Evolutionary conservation across 1,140 invertebrate genomes (phyloP).

Genomic region (Phenacoccus solenopsis): DNA sequence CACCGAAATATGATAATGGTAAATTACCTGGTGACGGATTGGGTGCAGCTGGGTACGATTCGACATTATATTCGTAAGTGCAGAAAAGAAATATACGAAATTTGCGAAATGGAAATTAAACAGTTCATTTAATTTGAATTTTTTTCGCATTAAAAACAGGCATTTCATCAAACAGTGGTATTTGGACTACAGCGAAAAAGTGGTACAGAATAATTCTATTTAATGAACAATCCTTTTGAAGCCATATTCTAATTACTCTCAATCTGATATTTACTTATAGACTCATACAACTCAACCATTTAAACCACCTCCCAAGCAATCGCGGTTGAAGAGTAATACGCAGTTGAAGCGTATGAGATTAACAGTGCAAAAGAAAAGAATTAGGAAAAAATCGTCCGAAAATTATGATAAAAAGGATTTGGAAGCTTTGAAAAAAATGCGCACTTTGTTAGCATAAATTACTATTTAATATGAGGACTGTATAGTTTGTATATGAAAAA

Average conservation of each 20-base stretch:
- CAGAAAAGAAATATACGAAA: not conserved
- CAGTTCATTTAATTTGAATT: slow-evolving; percentile 7
- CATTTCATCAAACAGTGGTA: slow-evolving; percentile 59
- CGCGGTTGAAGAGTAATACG: not conserved
- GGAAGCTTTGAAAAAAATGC: slow-evolving; percentile 49
- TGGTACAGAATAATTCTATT: too few relatives aligned
- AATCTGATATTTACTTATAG: not conserved
- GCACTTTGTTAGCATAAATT: slow-evolving; percentile 40
- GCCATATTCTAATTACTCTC: not conserved
- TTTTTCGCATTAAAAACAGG: slow-evolving; percentile 24
- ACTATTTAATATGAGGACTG: slow-evolving; percentile 35
- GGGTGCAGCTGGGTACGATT: slow-evolving; percentile 61
- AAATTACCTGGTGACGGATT: slow-evolving; percentile 53
- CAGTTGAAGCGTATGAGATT: not conserved
- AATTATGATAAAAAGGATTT: slow-evolving; percentile 52
- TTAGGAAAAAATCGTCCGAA: not conserved
- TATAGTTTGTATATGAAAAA: slow-evolving; percentile 13
- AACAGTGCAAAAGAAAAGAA: not conserved
- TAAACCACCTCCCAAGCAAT: not conserved
- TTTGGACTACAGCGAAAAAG: slow-evolving; percentile 29
- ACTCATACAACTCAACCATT: not conserved
- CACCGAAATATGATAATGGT: slow-evolving; percentile 39
- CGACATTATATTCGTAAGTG: slow-evolving; percentile 44
- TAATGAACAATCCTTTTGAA: too few relatives aligned
- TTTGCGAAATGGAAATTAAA: not conserved